Evolutionary conservation across 2,113 vertebrate species (phyloP), one percentile per base, ranked within the genome.

Genomic region (Eurypyga helias): DNA sequence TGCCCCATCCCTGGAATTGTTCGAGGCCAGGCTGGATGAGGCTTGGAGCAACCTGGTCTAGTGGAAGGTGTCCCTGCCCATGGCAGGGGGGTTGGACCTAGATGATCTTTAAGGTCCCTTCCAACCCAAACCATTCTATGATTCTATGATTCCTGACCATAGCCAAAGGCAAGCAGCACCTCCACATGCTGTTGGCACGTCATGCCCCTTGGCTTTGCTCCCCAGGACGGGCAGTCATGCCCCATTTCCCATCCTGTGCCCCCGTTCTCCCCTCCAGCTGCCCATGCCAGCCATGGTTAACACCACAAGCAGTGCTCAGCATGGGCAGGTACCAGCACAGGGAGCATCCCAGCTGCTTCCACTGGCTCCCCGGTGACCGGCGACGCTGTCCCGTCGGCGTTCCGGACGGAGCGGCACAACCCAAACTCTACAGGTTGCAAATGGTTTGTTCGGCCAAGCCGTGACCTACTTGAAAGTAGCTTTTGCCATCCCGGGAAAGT

Each of bases 381-480:
- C 2, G 1, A 8, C 6, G 41, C 61, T 28, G 9, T 60, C 49
- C 36, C 45, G 64, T 58, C 3, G 0, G 3, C 3, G 0, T 21
- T 72, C 57, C 65, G 26, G 2, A 4, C 0, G 0, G 54, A 57
- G n/a, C 11, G 3, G 79, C 66, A 41, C 69, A 7, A 2, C 51
- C 75, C 69, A 5, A 23, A 34, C 64, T 31, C 91, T 65, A 20
- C 61, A 52, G 75, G 51, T 65, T 90, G 70, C 69, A 51, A 21
- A 67, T 0, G 1, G 15, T 52, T 57, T n/a, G 21, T 48, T 46
- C 49, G 49, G 58, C 88, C 87, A 38, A 97, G 82, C 97, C 95
- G 75, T 98, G 98, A 98, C 98, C 98, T 98, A 98, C 98, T 99
- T 99, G 98, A 91, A 98, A 97, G 97, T 95, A 96, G 97, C 69